Evolutionary conservation across 30 jellyfish, hydroid and myxozoan genomes (phyloP), one percentile per base, ranked within the genome.

Genomic region (Turritopsis dohrnii): DNA sequence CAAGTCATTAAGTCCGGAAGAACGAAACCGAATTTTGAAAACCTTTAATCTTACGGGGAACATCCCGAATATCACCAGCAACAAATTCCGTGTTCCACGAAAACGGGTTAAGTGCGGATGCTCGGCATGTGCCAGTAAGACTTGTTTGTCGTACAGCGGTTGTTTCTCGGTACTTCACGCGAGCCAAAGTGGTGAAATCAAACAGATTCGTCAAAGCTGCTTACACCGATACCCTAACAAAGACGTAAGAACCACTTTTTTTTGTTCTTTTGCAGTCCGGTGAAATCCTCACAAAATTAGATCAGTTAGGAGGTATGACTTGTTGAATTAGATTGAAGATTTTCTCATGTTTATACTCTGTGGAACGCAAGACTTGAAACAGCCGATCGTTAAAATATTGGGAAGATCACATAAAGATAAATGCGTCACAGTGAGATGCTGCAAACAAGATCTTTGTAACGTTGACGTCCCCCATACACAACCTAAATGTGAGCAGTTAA

Each of bases 401-500:
- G 30, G 30, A 17, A 69, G 19, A 69, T 8, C 31, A 69, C 16
- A n/a, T 19, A 21, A 19, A 17, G 77, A 27, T 16, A 27, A 19
- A 69, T 69, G 77, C 19, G 77, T 69, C 77, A 69, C 77, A 9
- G 8, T 19, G 77, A 69, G 77, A 27, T 69, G 77, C 77, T 69
- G 77, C 19, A 27, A 69, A 27, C 28, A 23, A 69, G 77, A 69
- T 69, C 16, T 7, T 69, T 69, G 77, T 27, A 69, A 69, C 77
- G 22, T 21, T n/a, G 77, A 7, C 17, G 28, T 69, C 77, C 77
- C 28, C 9, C 77, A 19, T 27, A 23, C 19, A 27, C 77, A n/a
- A 23, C 16, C 77, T 8, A 69, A n/a, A 22, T 26, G 52, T 21
- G 66, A 21, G 28, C 28, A 16, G 8, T 81, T 21, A 29, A 21